Percentiles rank a stretch among this genome's conserved stretches.
phyloP scores from a whole-genome alignment of 1,140 invertebrate species.

The Lepidurus packardi region DNA sequence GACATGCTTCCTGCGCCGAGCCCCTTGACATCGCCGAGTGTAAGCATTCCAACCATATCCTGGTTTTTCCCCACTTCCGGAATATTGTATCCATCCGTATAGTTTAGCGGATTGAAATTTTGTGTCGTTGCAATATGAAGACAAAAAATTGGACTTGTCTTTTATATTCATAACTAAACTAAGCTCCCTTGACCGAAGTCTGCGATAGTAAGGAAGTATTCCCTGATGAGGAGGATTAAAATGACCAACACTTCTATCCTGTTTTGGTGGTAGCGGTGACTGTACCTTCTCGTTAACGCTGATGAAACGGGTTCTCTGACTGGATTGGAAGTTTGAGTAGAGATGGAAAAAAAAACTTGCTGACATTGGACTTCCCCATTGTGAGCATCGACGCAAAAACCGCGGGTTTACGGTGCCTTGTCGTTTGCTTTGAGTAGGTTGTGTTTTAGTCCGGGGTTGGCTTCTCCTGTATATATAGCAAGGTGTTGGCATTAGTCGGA shows the following conservation, averaged over 20 bases:
- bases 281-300: background rate
- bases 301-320: background rate
- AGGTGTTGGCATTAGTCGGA: background rate
- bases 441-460: background rate
- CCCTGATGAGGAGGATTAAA: too few species aligned
- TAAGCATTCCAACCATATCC: background rate
- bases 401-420: slow-evolving; percentile 17
- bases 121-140: background rate
- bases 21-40: background rate
- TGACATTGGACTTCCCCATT: background rate
- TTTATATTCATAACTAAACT: too few species aligned
- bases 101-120: background rate
- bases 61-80: background rate
- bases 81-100: background rate
- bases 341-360: background rate
- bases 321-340: background rate
- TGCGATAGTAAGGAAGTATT: too few species aligned
- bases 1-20: background rate
- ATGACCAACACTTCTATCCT: too few species aligned
- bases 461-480: background rate
- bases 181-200: too few species aligned
- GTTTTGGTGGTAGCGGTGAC: background rate
- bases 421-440: background rate
- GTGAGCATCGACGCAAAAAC: background rate
- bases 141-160: background rate